These are phyloP conservation scores for Diglossa cyanea DNA, from an alignment of 2,797 vertebrate genomes.

Conservation along the genomic window DNA sequence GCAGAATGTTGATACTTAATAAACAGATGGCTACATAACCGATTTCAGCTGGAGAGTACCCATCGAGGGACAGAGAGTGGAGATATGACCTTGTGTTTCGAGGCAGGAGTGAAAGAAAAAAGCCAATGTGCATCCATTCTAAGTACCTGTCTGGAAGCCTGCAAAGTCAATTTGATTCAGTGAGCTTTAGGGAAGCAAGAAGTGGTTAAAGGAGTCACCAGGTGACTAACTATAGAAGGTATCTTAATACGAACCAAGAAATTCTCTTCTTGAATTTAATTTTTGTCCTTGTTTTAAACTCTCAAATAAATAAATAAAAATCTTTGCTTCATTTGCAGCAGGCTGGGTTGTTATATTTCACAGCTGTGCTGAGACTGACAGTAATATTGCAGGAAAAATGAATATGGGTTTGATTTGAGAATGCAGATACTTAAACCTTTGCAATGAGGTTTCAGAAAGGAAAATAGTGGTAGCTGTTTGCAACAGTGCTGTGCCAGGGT, in stretches of 20 bases:
- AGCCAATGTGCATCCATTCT: neutral
- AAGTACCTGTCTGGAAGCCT: neutral
- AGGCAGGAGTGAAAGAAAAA: neutral
- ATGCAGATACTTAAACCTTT: neutral
- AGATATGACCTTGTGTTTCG: slow-evolving; percentile 5
- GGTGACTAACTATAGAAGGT: neutral
- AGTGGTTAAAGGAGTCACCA: neutral
- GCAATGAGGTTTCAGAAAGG: slow-evolving; percentile 23
- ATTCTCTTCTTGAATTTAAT: neutral
- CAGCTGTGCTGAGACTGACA: neutral
- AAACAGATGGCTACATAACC: slow-evolving; percentile 41
- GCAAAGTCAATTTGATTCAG: neutral
- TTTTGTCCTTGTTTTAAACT: neutral
- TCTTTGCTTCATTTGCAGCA: neutral
- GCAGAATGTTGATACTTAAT: slow-evolving; percentile 6
- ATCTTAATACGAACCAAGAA: neutral
- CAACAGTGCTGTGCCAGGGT: neutral
- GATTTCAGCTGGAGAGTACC: neutral
- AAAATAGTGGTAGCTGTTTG: neutral
- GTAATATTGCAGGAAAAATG: neutral
- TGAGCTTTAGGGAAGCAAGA: neutral
- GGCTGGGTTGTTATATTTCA: neutral
- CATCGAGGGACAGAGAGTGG: neutral
- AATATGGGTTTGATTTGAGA: neutral
- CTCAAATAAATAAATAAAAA: neutral